These are phyloP conservation scores for Calephelis virginiensis DNA, from an alignment of 1,140 invertebrate genomes.

Conservation along the genomic window DNA sequence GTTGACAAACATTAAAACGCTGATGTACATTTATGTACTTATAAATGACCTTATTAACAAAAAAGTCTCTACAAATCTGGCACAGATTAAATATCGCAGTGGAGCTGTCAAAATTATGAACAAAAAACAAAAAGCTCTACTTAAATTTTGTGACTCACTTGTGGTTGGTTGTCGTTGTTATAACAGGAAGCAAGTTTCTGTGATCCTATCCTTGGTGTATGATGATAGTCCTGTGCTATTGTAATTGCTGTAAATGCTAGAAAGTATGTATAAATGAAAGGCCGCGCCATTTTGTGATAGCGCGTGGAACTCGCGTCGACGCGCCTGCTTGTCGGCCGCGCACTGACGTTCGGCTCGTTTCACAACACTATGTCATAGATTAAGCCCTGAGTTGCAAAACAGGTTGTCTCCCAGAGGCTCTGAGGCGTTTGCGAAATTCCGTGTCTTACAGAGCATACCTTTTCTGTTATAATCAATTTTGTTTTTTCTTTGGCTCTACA, in stretches of 20 bases:
- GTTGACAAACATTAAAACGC: not conserved
- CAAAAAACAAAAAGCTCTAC: conserved; percentile 48
- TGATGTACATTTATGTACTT: not conserved
- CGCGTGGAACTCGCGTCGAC: conserved; percentile 53
- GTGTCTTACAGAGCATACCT: too few relatives aligned
- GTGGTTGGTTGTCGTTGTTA: conserved; percentile 57
- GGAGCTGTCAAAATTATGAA: conserved; percentile 40
- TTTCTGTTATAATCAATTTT: too few relatives aligned
- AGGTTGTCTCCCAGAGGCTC: conserved; percentile 38
- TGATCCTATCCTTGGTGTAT: conserved; percentile 58
- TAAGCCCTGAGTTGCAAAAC: conserved; percentile 21
- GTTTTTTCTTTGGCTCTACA: too few relatives aligned
- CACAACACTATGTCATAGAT: conserved; percentile 61
- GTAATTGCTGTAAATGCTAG: conserved; percentile 43
- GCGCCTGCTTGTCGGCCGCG: conserved; percentile 55
- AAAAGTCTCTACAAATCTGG: conserved; percentile 12
- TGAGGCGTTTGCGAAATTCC: too few relatives aligned
- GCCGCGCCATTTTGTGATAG: conserved; percentile 55
- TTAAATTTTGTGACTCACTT: conserved; percentile 51
- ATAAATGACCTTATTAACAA: not conserved
- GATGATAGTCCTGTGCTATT: conserved; percentile 55
- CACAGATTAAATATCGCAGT: conserved; percentile 34
- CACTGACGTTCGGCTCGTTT: conserved; percentile 62
- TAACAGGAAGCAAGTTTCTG: conserved; percentile 66
- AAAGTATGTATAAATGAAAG: conserved; percentile 47